A percentile compares a stretch with the other conserved stretches of the same genome.
Conservation (phyloP, 2,113 vertebrate genomes). For the Anarhynchus alexandrinus region DNA sequence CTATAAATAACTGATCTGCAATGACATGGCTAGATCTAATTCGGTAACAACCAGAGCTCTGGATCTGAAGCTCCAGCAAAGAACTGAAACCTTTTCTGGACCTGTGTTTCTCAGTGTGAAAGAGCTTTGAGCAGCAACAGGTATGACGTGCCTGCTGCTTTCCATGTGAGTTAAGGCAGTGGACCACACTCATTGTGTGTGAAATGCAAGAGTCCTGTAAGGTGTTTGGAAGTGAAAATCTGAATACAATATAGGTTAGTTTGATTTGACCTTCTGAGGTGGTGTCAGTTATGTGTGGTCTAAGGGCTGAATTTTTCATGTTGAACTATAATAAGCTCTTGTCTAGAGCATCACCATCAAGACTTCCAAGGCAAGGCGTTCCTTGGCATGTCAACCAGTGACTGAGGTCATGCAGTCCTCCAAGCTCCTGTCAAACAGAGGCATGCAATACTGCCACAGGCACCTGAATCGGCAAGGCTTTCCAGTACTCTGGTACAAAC, state of each 20-base stretch:
- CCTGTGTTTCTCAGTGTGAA: not conserved
- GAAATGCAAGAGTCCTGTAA: not conserved
- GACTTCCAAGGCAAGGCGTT: not conserved
- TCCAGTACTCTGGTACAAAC: not conserved
- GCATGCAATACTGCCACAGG: not conserved
- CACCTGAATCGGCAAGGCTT: not conserved
- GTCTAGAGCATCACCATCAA: not conserved
- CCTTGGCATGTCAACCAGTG: not conserved
- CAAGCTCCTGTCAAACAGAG: not conserved
- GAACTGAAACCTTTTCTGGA: not conserved
- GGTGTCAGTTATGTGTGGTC: not conserved
- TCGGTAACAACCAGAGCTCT: not conserved
- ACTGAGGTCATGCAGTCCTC: not conserved
- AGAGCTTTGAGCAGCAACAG: not conserved
- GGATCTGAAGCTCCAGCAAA: not conserved
- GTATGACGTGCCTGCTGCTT: not conserved
- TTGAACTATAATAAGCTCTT: not conserved
- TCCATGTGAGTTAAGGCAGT: not conserved
- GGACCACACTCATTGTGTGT: not conserved
- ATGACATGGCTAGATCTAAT: not conserved
- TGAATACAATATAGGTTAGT: not conserved
- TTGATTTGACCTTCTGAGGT: not conserved
- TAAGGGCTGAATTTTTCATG: not conserved
- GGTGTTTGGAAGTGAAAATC: not conserved
- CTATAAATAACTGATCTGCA: not conserved